Percentiles rank a stretch among this genome's conserved stretches.
Evolutionary conservation across 2,113 vertebrate genomes (phyloP).

Genomic region (Oceanites oceanicus): DNA sequence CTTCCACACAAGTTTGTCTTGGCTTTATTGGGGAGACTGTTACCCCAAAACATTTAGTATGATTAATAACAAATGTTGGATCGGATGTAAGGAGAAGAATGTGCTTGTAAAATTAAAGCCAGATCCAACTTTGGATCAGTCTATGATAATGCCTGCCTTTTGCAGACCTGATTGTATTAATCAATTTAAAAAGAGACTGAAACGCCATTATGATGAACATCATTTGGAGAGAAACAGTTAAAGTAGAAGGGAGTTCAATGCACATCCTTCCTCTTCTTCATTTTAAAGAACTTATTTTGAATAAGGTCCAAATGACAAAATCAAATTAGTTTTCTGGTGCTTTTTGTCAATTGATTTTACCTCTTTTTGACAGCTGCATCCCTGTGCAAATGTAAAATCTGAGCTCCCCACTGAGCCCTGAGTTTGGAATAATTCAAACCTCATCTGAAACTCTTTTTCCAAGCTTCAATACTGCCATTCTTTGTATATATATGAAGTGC

Average conservation of each 20-base stretch:
- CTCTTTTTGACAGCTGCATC: constrained; percentile 23
- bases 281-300: not conserved
- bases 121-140: not conserved
- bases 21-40: not conserved
- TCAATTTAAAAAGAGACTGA: not conserved
- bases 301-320: not conserved
- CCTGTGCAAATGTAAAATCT: constrained; percentile 19
- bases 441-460: constrained; percentile 35
- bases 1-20: not conserved
- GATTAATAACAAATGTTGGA: not conserved
- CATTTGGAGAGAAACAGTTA: not conserved
- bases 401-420: constrained; percentile 24
- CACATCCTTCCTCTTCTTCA: not conserved
- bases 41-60: not conserved
- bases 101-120: not conserved
- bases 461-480: constrained; percentile 11
- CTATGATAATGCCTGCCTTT: not conserved
- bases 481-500: constrained; percentile 19
- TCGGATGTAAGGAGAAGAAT: not conserved
- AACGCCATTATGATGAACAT: not conserved
- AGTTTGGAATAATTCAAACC: constrained; percentile 50
- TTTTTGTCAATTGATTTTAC: constrained; percentile 30
- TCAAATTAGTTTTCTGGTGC: not conserved
- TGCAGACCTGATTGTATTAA: not conserved
- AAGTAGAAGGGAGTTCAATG: not conserved